A percentile compares a stretch with the other conserved stretches of the same genome.
Evolutionary conservation across 2,888 invertebrate genomes (phyloP).

Genomic region (Schizaphis graminum): DNA sequence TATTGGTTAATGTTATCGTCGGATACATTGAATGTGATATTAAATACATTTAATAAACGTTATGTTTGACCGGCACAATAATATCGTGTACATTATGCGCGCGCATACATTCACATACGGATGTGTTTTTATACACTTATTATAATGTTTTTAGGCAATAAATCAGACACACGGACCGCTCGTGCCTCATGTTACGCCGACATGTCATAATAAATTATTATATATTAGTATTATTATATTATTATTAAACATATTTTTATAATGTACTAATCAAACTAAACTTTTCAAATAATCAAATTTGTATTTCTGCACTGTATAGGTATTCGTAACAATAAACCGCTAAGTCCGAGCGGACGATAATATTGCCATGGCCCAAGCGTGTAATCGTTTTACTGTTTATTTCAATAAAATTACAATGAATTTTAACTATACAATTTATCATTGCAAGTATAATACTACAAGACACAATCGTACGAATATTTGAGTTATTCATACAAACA

Average conservation of each 20-base stretch:
- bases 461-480: neutral
- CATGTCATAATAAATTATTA: neutral
- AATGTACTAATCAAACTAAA: neutral
- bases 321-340: too few relatives aligned
- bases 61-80: neutral
- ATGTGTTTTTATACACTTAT: neutral
- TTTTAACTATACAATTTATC: too few relatives aligned
- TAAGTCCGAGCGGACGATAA: too few relatives aligned
- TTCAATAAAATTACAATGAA: neutral
- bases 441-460: neutral
- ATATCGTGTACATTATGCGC: neutral
- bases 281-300: neutral
- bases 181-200: neutral
- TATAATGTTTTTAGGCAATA: neutral
- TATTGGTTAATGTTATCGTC: neutral
- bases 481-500: neutral
- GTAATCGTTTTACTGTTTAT: neutral
- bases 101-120: neutral
- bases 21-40: neutral
- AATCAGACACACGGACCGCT: neutral
- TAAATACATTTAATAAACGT: neutral
- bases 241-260: neutral
- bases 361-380: neutral
- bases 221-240: neutral
- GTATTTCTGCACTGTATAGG: neutral